These are phyloP conservation scores for Rhinopomastus cyanomelas DNA, from an alignment of 2,113 vertebrate species.

Conservation along the genomic window DNA sequence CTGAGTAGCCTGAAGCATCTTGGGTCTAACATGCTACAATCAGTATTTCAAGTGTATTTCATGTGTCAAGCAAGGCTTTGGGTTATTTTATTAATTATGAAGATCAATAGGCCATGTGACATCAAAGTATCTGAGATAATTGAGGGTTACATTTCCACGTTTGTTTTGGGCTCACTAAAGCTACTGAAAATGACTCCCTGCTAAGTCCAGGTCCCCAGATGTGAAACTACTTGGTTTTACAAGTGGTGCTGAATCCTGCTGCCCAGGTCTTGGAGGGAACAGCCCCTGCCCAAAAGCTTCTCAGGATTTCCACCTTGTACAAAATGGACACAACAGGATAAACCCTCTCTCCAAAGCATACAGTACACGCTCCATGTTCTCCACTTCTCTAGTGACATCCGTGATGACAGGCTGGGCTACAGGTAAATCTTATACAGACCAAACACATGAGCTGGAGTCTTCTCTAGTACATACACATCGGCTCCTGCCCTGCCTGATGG, in stretches of 20 bases:
- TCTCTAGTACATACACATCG: background rate
- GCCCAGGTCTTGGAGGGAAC: background rate
- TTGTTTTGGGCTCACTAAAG: background rate
- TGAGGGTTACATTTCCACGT: background rate
- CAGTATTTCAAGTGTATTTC: background rate
- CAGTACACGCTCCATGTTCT: background rate
- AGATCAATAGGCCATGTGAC: background rate
- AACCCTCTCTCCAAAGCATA: background rate
- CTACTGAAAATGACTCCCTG: background rate
- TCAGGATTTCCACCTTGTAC: background rate
- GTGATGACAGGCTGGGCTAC: background rate
- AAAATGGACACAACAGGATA: background rate
- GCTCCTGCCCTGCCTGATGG: background rate
- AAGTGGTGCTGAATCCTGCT: background rate
- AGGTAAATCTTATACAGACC: background rate
- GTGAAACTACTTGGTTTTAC: background rate
- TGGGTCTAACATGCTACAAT: background rate
- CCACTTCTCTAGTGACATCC: background rate
- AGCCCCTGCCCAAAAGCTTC: background rate
- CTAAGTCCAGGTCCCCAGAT: background rate
- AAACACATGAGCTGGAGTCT: background rate
- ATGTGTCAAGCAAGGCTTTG: background rate
- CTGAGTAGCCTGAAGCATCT: background rate
- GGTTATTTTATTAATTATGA: constrained; percentile 21
- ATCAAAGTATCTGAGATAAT: background rate